Evolutionary conservation across 2,113 vertebrate species (phyloP).

Genomic region (Fukomys damarensis): DNA sequence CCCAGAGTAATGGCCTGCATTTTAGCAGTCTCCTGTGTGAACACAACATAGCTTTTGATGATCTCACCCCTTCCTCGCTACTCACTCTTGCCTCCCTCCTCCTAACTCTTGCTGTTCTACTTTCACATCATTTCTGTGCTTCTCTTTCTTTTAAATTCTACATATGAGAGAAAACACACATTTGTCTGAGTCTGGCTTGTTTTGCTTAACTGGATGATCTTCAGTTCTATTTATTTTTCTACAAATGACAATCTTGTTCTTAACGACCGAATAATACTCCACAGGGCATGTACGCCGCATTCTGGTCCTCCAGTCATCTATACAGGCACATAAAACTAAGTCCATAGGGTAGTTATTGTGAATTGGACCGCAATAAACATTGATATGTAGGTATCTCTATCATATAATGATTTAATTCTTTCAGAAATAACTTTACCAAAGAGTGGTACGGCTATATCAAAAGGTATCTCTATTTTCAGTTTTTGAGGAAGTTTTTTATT

Average conservation of each 20-base stretch:
- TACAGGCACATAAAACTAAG: neutral
- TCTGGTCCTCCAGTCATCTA: neutral
- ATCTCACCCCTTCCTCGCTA: neutral
- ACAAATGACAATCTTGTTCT: neutral
- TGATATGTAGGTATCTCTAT: neutral
- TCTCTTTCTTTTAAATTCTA: neutral
- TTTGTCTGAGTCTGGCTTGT: neutral
- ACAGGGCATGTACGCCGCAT: too few species aligned
- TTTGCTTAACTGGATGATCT: neutral
- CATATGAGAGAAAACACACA: neutral
- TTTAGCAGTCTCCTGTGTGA: neutral
- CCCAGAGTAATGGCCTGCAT: neutral
- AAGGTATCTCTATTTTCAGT: neutral
- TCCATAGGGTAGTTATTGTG: neutral
- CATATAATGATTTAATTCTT: neutral
- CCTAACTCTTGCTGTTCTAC: neutral
- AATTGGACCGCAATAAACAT: neutral
- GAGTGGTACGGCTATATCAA: neutral
- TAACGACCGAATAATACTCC: neutral
- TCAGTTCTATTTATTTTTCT: neutral
- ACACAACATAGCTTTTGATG: neutral
- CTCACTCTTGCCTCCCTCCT: neutral
- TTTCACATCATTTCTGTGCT: neutral
- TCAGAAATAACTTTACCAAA: neutral
- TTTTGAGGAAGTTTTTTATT: neutral